Evolutionary conservation across 1,140 invertebrate species (phyloP), one percentile per base, ranked within the genome.

Genomic region (Pteromalus puparum): DNA sequence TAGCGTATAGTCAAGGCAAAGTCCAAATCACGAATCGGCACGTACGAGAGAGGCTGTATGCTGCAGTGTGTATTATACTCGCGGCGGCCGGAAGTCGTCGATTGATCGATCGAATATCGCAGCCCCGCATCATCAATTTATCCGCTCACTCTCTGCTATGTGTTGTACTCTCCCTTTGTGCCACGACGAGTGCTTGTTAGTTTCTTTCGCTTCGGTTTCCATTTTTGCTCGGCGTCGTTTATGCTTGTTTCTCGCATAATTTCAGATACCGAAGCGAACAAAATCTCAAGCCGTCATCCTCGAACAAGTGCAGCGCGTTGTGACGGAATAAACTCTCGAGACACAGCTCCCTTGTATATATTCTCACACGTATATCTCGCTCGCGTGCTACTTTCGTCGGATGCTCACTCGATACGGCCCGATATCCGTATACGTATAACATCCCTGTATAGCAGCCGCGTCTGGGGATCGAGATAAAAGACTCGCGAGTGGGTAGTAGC

Each of bases 391-490:
- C 91, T 92, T 93, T 93, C 91, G 90, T 92, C 92, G 90, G 92
- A 92, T 92, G 91, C 91, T 92, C 92, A 92, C 91, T 92, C 91
- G 91, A 92, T 92, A 92, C 53, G 38, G 81, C 75, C 65, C 87
- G 89, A 90, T 90, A 89, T 61, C 53, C 53, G 18, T 89, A 90
- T 91, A 90, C 82, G 87, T 67, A 12, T 79, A 82, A 34, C 18
- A 38, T 53, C 28, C 12, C 26, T 34, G 38, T 21, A 34, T 5
- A 34, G 30, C 30, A 34, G 30, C 30, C 87, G 84, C 88, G 90
- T 91, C 90, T 89, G 89, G 89, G 90, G 91, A 91, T 91, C 91
- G 89, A 92, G 92, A 93, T 93, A 93, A 93, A 93, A 92, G 92
- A 90, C 86, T 73, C 30, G 68, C 89, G 91, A 92, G 92, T 93